Base-by-base conservation (phyloP, 1,140 invertebrate genomes). In the Lanistes nyassanus region DNA sequence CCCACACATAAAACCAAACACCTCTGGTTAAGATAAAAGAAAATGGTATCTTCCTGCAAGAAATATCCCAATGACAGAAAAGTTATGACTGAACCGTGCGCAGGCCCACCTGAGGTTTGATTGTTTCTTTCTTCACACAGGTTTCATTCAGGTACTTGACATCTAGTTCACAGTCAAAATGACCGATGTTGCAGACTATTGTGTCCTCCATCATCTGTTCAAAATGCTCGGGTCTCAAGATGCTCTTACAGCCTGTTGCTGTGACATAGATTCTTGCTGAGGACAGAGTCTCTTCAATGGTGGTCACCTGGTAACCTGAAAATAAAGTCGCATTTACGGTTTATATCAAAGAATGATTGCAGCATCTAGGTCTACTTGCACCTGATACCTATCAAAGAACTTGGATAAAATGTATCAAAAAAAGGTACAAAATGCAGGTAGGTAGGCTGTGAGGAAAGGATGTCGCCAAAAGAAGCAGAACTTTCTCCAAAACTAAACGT, bases 181-280 rank as follows among this genome's bases (percentile, higher is more conserved):
- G 98, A 26, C 98, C 98, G 74, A 99, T 99, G 88, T 99, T 99
- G 88, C 98, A 99, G 58, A 99, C 95, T 86, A 99, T 98, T 29
- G 96, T 92, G 91, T 99, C 98, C 88, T 99, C 95, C 77, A 94
- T 93, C 97, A 99, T 98, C 81, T 94, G 92, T 51, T 94, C 82
- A 83, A 99, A 95, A 89, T 99, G 98, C 60, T 95, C 91, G 23
- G 93, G 94, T 65, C 91, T 90, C 76, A 99, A 96, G 70, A 99
- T 99, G 83, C 96, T 94, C 83, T 96, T 94, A 89, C 98, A 99
- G 53, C 98, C 98, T 39, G 98, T 99, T 13, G 97, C 95, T 11
- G 98, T 99, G 0, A 99, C 98, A 89, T 97, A 99, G 81, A 99
- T 98, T 81, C 97, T 94, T 13, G 95, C 97, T 87, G 95, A 93